These are phyloP conservation scores for Hipposideros larvatus DNA, from an alignment of 2,797 vertebrate species.

Conservation along the genomic window DNA sequence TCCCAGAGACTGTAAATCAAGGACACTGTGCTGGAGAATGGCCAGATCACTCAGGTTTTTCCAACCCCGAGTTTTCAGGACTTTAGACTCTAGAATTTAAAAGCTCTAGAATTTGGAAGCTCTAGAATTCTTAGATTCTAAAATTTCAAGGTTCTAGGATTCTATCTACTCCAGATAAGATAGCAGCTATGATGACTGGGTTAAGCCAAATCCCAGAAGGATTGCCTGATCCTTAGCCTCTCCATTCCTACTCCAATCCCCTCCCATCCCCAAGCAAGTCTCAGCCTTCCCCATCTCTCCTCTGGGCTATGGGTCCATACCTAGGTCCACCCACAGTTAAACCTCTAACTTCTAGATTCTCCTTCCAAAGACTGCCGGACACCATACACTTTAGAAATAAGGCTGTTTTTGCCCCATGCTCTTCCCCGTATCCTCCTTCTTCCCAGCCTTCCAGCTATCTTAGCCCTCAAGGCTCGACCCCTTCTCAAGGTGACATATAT, in stretches of 20 bases:
- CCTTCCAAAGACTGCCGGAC: not conserved
- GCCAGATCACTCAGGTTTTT: not conserved
- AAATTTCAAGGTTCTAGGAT: constrained; percentile 17
- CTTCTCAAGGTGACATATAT: not conserved
- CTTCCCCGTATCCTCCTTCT: not conserved
- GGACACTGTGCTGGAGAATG: not conserved
- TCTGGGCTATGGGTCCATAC: not conserved
- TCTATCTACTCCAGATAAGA: not conserved
- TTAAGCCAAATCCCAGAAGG: not conserved
- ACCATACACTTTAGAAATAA: not conserved
- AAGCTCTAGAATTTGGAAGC: not conserved
- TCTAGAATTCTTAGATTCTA: constrained; percentile 41
- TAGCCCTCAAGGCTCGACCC: not conserved
- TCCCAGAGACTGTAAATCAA: not conserved
- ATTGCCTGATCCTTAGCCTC: not conserved
- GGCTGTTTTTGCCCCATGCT: not conserved
- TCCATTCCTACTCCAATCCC: not conserved
- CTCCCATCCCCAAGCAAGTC: not conserved
- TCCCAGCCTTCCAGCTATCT: not conserved
- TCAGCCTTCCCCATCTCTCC: not conserved
- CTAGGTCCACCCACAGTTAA: not conserved
- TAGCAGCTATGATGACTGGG: not conserved
- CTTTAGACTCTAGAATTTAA: constrained; percentile 12
- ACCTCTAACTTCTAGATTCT: not conserved
- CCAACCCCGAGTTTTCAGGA: not conserved